phyloP scores from a whole-genome alignment of 2,888 invertebrate species.

The Amiota communis region DNA sequence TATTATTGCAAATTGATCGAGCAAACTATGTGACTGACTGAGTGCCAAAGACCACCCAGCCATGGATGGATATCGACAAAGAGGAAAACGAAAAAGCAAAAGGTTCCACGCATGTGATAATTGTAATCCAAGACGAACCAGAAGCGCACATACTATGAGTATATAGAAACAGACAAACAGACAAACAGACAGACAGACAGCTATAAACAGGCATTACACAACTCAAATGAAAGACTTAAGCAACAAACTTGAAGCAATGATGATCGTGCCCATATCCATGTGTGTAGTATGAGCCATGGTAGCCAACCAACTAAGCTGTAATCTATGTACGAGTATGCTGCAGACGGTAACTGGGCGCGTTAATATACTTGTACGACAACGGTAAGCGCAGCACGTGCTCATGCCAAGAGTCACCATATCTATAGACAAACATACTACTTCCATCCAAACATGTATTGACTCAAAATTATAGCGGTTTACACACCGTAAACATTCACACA shows the following conservation, averaged over 20 bases:
- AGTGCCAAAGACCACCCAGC: constrained; percentile 56
- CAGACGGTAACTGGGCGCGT: constrained; percentile 43
- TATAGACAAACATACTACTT: constrained; percentile 42
- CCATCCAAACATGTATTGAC: constrained; percentile 45
- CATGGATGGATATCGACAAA: constrained; percentile 30
- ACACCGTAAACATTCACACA: constrained; percentile 17
- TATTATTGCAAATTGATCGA: constrained; percentile 62
- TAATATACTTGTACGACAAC: constrained; percentile 61
- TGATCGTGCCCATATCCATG: neutral
- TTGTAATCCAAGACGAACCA: no score
- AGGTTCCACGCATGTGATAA: no score
- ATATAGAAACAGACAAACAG: neutral
- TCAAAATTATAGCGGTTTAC: constrained; percentile 65
- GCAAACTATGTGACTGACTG: constrained; percentile 63
- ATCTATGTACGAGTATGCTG: constrained; percentile 40
- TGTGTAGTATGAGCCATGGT: neutral
- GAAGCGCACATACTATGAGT: no score
- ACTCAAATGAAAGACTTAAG: constrained; percentile 2
- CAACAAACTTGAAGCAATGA: neutral
- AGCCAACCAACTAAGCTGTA: no score
- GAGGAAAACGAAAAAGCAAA: no score
- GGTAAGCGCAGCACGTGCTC: constrained; percentile 59
- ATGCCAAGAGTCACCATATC: constrained; percentile 50
- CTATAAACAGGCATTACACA: neutral
- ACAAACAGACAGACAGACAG: constrained; percentile 28